Percentiles rank a stretch among this genome's conserved stretches.
These are phyloP conservation scores for Channallabes apus DNA, from an alignment of 2,797 vertebrate genomes.

Conservation along the genomic window DNA sequence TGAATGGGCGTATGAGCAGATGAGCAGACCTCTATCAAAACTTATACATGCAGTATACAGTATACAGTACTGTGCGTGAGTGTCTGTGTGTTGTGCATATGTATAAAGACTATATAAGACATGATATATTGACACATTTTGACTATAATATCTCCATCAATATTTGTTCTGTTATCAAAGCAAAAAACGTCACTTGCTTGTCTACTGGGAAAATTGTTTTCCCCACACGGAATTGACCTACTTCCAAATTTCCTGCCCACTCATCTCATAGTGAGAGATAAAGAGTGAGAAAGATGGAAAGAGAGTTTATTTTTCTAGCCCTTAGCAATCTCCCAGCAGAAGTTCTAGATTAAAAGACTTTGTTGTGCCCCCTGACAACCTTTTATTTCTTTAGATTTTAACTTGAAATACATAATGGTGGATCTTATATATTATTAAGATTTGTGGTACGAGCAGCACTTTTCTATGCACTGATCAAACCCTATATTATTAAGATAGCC, in stretches of 20 bases:
- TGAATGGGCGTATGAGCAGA: background rate
- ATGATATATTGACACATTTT: background rate
- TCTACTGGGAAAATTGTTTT: slow-evolving; percentile 49
- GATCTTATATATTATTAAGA: background rate
- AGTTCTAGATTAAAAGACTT: slow-evolving; percentile 35
- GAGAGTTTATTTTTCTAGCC: slow-evolving; percentile 23
- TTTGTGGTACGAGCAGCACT: slow-evolving; percentile 22
- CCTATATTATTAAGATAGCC: background rate
- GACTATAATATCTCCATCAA: background rate
- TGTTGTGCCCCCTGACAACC: background rate
- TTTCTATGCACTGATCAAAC: background rate
- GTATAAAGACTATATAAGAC: background rate
- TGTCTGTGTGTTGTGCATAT: background rate
- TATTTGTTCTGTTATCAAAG: slow-evolving; percentile 31
- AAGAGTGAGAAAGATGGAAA: slow-evolving; percentile 20
- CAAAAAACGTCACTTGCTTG: slow-evolving; percentile 36
- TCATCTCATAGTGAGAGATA: slow-evolving; percentile 43
- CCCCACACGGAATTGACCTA: slow-evolving; percentile 58
- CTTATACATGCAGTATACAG: background rate
- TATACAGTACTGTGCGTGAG: background rate
- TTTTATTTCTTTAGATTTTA: background rate
- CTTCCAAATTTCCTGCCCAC: slow-evolving; percentile 56
- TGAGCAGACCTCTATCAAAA: background rate
- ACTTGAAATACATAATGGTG: slow-evolving; percentile 10
- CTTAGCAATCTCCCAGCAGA: slow-evolving; percentile 34